Evolutionary conservation across 53 echinoderm and acorn worm genomes (phyloP).

Genomic region (Holothuria leucospilota): DNA sequence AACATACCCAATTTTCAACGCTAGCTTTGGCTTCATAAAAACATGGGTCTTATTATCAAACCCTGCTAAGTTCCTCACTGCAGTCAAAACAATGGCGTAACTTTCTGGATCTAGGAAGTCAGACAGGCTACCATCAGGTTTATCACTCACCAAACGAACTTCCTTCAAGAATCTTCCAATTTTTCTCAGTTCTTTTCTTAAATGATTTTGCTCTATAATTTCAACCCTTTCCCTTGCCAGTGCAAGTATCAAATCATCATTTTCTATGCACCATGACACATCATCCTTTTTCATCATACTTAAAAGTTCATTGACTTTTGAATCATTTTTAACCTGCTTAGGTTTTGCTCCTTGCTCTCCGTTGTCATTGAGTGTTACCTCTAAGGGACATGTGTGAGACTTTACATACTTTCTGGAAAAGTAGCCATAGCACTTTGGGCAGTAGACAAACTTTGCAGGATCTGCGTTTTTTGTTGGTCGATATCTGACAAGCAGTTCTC

Average conservation of each 20-base stretch:
- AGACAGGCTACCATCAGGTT: too few species aligned
- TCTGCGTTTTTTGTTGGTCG: conserved; percentile 2
- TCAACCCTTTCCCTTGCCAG: conserved; percentile 57
- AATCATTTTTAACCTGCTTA: neutral
- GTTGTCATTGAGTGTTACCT: neutral
- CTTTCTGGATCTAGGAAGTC: too few species aligned
- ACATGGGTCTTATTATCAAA: too few species aligned
- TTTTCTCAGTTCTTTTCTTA: too few species aligned
- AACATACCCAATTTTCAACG: too few species aligned
- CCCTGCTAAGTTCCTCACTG: too few species aligned
- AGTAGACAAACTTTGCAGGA: conserved; percentile 58
- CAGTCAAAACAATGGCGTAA: too few species aligned
- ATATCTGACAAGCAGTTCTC: conserved; percentile 29
- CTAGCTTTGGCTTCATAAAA: too few species aligned
- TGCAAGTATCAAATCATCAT: conserved; percentile 62
- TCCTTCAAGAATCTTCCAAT: neutral
- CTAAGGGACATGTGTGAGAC: conserved; percentile 59
- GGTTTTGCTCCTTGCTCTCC: neutral
- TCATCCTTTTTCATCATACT: conserved; percentile 67
- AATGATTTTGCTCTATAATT: conserved; percentile 5
- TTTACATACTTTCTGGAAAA: conserved; percentile 50
- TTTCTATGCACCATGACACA: conserved; percentile 57
- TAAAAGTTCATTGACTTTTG: neutral
- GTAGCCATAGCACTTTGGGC: conserved; percentile 62
- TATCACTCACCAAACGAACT: too few species aligned